Evolutionary conservation across 2,797 vertebrate species (phyloP).

Genomic region (Trematomus bernacchii): DNA sequence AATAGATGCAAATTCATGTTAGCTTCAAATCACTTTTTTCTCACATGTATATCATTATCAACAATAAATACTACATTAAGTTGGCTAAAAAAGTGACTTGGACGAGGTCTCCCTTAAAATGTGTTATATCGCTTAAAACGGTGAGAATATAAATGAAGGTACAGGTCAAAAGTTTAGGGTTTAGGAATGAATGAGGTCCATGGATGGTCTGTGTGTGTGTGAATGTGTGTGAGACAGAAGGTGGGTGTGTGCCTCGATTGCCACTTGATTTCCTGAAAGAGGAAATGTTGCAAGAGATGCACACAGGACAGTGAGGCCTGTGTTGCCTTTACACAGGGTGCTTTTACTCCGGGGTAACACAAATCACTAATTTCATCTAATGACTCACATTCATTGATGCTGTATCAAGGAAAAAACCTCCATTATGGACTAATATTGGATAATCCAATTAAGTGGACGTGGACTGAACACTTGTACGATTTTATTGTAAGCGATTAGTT

Average conservation of each 20-base stretch:
- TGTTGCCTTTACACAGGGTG: conserved; percentile 26
- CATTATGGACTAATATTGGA: conserved; percentile 6
- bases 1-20: not conserved
- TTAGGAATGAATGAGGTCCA: conserved; percentile 11
- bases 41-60: not conserved
- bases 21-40: not conserved
- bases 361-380: conserved; percentile 21
- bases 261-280: conserved; percentile 64
- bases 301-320: conserved; percentile 31
- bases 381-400: conserved; percentile 38
- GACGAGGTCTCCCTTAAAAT: not conserved
- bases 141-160: not conserved
- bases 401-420: conserved; percentile 1
- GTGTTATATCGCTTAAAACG: not conserved
- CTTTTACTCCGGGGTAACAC: conserved; percentile 13
- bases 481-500: too few species aligned
- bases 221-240: conserved; percentile 14
- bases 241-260: conserved; percentile 44
- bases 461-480: too few species aligned
- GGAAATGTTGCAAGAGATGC: conserved; percentile 62
- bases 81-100: not conserved
- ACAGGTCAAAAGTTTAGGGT: conserved; percentile 9
- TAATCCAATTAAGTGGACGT: not conserved
- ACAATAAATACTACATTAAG: not conserved
- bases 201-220: conserved; percentile 5